These are phyloP conservation scores for Chrosomus eos DNA, from an alignment of 2,797 vertebrate species.

Conservation along the genomic window DNA sequence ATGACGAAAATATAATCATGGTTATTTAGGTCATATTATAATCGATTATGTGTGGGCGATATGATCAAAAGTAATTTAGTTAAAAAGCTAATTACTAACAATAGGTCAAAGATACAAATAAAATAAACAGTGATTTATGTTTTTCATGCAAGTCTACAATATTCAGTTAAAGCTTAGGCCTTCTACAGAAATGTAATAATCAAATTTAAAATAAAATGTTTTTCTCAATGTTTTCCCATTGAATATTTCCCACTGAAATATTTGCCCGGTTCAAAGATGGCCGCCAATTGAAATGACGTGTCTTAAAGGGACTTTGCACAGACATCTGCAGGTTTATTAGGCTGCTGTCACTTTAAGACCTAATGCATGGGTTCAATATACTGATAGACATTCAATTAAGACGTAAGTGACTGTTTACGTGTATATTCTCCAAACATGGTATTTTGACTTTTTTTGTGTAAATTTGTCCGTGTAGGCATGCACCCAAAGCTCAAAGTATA, in stretches of 20 bases:
- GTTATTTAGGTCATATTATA: background rate
- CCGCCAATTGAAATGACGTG: too few relatives aligned
- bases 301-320: too few relatives aligned
- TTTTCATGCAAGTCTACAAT: background rate
- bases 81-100: background rate
- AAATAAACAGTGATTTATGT: background rate
- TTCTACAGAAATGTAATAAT: background rate
- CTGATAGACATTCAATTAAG: too few relatives aligned
- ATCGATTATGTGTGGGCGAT: background rate
- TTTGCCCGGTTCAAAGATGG: too few relatives aligned
- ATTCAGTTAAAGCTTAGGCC: background rate
- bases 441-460: background rate
- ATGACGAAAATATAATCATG: background rate
- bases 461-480: background rate
- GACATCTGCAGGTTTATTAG: too few relatives aligned
- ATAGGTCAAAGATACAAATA: background rate
- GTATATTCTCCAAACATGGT: too few relatives aligned
- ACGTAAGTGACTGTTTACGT: too few relatives aligned
- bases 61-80: background rate
- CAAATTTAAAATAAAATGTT: background rate
- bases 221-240: too few relatives aligned
- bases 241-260: too few relatives aligned
- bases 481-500: too few relatives aligned
- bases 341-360: too few relatives aligned
- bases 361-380: too few relatives aligned